phyloP scores from a whole-genome alignment of 2,888 invertebrate genomes.

The Drosophila anomalata region DNA sequence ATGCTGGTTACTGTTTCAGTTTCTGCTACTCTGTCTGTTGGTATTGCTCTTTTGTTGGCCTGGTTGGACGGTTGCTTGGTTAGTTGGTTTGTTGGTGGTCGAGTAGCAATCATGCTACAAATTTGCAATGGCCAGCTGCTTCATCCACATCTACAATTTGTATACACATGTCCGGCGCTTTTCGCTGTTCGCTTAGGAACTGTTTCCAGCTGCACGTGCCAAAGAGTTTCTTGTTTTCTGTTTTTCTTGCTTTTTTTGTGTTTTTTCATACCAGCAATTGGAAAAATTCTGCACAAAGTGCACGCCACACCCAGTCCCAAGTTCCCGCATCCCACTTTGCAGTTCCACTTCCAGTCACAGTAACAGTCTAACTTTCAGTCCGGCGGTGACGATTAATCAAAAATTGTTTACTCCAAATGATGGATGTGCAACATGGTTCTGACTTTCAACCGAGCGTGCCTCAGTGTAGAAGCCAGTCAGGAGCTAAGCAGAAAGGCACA shows the following conservation, averaged over 20 bases:
- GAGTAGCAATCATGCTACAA: slow-evolving; percentile 75
- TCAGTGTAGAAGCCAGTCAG: slow-evolving; percentile 45
- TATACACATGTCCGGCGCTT: slow-evolving; percentile 53
- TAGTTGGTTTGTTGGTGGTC: slow-evolving; percentile 47
- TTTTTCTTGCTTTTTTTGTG: slow-evolving; percentile 8
- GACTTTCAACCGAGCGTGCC: slow-evolving; percentile 64
- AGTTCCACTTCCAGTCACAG: background rate
- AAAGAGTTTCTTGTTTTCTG: slow-evolving; percentile 37
- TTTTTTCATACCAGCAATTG: slow-evolving; percentile 64
- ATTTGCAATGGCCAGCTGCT: slow-evolving; percentile 62
- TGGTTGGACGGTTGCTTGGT: slow-evolving; percentile 5
- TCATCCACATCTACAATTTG: slow-evolving; percentile 64
- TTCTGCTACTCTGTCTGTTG: slow-evolving; percentile 1
- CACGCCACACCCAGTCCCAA: slow-evolving; percentile 40
- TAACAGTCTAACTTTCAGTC: slow-evolving; percentile 21
- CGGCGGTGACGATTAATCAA: slow-evolving; percentile 75
- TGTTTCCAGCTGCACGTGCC: slow-evolving; percentile 60
- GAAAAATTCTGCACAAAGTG: slow-evolving; percentile 73
- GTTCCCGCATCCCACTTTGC: background rate
- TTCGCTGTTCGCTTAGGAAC: slow-evolving; percentile 52
- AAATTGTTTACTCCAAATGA: slow-evolving; percentile 80
- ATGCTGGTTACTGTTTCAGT: slow-evolving; percentile 32
- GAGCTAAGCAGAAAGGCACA: slow-evolving; percentile 58
- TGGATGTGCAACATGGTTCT: slow-evolving; percentile 77
- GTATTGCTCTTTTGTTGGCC: slow-evolving; percentile 3